Evolutionary conservation across 2,797 vertebrate genomes (phyloP).

Genomic region (Bradypus variegatus): DNA sequence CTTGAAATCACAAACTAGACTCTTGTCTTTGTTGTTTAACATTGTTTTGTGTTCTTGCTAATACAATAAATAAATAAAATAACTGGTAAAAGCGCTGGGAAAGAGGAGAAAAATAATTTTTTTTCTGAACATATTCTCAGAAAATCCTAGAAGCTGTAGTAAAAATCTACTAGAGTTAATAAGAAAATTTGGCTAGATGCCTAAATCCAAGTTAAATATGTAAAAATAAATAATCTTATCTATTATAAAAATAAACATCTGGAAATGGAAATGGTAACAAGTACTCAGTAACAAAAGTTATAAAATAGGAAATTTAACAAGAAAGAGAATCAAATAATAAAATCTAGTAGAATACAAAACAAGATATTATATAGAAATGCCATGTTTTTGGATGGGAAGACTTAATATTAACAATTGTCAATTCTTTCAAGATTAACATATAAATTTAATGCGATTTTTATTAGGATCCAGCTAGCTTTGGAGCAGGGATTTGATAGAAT

Average conservation of each 20-base stretch:
- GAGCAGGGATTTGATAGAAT: background rate
- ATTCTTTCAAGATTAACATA: conserved; percentile 12
- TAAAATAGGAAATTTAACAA: conserved; percentile 16
- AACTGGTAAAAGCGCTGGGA: conserved; percentile 7
- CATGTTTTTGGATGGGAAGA: background rate
- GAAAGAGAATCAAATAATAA: conserved; percentile 4
- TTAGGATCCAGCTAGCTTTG: background rate
- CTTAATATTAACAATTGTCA: background rate
- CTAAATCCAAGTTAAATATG: conserved; percentile 22
- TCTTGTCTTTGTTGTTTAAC: background rate
- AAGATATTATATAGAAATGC: background rate
- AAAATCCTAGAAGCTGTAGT: background rate
- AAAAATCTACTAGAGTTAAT: background rate
- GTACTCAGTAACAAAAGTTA: background rate
- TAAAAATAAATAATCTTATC: conserved; percentile 14
- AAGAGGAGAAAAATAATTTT: conserved; percentile 8
- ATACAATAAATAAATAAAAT: conserved; percentile 16
- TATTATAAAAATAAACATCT: background rate
- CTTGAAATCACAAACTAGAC: conserved; percentile 11
- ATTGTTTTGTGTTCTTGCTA: background rate
- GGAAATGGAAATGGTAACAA: background rate
- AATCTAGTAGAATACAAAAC: background rate
- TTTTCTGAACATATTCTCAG: background rate
- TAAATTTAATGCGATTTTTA: background rate
- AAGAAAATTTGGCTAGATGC: conserved; percentile 1